Evolutionary conservation across 2,888 invertebrate genomes (phyloP), one percentile per base, ranked within the genome.

Genomic region (Creontiades dilutus): DNA sequence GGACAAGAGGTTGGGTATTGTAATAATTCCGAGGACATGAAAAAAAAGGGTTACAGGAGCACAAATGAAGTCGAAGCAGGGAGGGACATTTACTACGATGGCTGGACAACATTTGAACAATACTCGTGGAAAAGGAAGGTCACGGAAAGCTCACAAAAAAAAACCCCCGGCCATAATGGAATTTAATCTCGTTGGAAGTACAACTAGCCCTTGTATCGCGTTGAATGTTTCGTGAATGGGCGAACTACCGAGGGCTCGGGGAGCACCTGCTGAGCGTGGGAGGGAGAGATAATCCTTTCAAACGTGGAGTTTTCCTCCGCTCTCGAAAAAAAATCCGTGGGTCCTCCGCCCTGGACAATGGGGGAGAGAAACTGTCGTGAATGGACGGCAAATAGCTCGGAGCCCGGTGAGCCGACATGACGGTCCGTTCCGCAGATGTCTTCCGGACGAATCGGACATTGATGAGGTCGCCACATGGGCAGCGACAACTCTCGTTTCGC

Each of bases 181-280:
- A 9, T 68, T 68, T 68, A 68, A 68, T 68, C 27, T 23, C 23
- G 68, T 23, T 9, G 37, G 37, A 37, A 37, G 37, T 37, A 37
- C 37, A 37, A 37, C 37, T 37, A 37, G 37, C 37, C 37, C 37
- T 37, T 37, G 37, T 37, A 37, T 37, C 37, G 37, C 37, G 7
- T 37, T 37, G 37, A 37, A 37, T 7, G 37, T 37, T 37, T 7
- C 37, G 37, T 37, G 37, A 37, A 37, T 37, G 37, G 37, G 37
- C 7, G 37, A 7, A 37, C 2, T 37, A 37, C 37, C 7, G 37
- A 37, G 7, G 37, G 7, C 37, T n/a, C n/a, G 3, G 37, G 37
- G 52, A 52, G 52, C 68, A 68, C 68, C 68, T 68, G 68, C 23
- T 68, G 68, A 19, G 68, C 68, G 23, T 68, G 68, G 68, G 68